Base-by-base conservation (phyloP, 1,140 invertebrate genomes). In the Monomorium pharaonis region DNA sequence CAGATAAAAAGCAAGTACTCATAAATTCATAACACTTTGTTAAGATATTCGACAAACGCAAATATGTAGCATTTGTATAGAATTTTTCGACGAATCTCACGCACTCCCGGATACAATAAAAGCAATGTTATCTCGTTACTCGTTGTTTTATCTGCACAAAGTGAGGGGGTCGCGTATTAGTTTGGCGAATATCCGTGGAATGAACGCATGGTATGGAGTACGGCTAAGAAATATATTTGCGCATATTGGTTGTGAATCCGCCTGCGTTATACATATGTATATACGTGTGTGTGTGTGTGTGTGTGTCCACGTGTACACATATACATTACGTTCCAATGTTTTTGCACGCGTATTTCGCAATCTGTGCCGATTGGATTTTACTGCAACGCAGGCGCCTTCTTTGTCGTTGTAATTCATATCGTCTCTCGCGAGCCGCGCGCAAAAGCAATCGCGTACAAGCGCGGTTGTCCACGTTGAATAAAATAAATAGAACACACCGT, bases 401-500 rank as follows among this genome's bases (percentile, higher is more conserved):
- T 69, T 69, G 77, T 69, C 77, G 47, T 63, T 42, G 77, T 69
- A 80, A 80, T 69, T 80, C 77, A 69, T 80, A 54, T 62, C 47
- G 4, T 33, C 42, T 37, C 63, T 54, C 47, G 62, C 58, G 27
- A 56, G 24, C 37, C n/a, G 30, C 44, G 47, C 47, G 77, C 63
- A 63, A 80, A 77, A 80, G 77, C 77, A 80, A 80, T 80, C 77
- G 37, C 62, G 47, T 51, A 63, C 74, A 24, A 37, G 49, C 49
- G 78, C 78, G 60, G 33, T 69, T 56, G 78, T 58, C 65, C 51
- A n/a, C n/a, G 78, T 58, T 44, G 56, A 83, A 83, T 83, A 33
- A 83, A 83, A 83, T 72, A 72, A 83, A 83, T 83, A 83, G 51
- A 44, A 37, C 37, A 30, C 30, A 58, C 14, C 78, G 67, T 81